phyloP scores from a whole-genome alignment of 2,888 invertebrate genomes.

The Cinara cedri region DNA sequence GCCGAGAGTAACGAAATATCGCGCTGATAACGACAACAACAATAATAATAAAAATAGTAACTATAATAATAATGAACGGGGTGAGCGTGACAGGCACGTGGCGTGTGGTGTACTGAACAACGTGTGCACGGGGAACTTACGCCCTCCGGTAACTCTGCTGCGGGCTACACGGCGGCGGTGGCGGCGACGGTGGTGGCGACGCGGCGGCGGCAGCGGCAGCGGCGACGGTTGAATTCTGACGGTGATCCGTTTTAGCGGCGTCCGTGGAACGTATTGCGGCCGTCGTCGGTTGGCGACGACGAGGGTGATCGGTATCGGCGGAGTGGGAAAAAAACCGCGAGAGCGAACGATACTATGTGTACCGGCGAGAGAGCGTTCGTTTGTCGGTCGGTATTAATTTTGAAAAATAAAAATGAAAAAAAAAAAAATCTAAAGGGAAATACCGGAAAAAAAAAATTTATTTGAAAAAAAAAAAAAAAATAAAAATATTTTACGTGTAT shows the following conservation, averaged over 20 bases:
- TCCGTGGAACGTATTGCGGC: background rate
- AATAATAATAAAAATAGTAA: background rate
- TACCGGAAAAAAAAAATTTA: too few species aligned
- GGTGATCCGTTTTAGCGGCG: background rate
- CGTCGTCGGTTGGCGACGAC: background rate
- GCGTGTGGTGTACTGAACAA: background rate
- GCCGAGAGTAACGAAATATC: background rate
- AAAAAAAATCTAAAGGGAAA: too few species aligned
- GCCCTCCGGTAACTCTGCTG: background rate
- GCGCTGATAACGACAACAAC: background rate
- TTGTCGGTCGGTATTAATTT: too few species aligned
- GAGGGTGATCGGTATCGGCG: background rate
- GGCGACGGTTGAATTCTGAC: background rate
- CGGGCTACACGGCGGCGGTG: background rate
- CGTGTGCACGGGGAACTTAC: slow-evolving; percentile 13
- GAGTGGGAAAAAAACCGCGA: too few species aligned
- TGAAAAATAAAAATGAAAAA: too few species aligned
- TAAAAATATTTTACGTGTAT: too few species aligned
- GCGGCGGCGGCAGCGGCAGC: background rate
- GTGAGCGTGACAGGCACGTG: slow-evolving; percentile 10
- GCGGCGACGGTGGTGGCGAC: too few species aligned
- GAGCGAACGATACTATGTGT: too few species aligned
- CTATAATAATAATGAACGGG: too few species aligned
- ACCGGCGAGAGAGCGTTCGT: too few species aligned
- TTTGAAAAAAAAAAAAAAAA: background rate